Base-by-base conservation (phyloP, 2,797 vertebrate genomes). In the Hylomyscus alleni region DNA sequence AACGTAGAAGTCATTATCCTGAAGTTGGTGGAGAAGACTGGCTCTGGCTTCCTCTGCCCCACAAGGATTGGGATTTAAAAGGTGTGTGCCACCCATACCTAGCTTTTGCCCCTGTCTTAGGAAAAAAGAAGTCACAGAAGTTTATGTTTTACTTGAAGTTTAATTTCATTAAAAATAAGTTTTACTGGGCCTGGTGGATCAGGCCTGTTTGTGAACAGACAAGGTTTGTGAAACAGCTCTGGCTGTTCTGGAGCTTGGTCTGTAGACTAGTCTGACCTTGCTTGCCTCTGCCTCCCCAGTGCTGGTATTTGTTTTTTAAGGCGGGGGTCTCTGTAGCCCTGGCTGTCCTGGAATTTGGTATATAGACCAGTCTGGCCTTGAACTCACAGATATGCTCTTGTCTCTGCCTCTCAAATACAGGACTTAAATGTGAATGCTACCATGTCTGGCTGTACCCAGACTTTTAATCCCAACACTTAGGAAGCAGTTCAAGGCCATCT, bases 1-100 rank as follows among this genome's bases (percentile, higher is more conserved):
- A 40, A 75, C 2, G 15, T 75, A 52, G n/a, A 40, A 31, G 24
- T 81, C 96, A 96, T 60, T 97, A 94, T 9, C 50, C 3, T 94
- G 62, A 26, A 31, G 29, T 87, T 94, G 73, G 58, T 65, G 34
- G 89, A 95, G 76, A 91, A 62, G 17, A 91, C 84, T 95, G 37
- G 26, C 93, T 19, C 90, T 77, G 50, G 47, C 83, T 86, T 50
- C 20, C 40, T 26, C 58, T 83, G 15, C 29, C 58, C 37, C 40
- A 17, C 7, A 50, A 50, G 19, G 31, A 22, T 47, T 85, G 44
- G 31, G 6, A 67, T 85, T 85, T 47, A 67, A 85, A 67, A 22
- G 19, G 40, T 24, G 44, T 67, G 29, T 85, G 44, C 44, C 31
- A n/a, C 44, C 31, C n/a, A 22, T 44, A 31, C 31, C 34, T 69